Base-by-base conservation (phyloP, 2,797 vertebrate genomes). In the Anolis apletophallus region DNA sequence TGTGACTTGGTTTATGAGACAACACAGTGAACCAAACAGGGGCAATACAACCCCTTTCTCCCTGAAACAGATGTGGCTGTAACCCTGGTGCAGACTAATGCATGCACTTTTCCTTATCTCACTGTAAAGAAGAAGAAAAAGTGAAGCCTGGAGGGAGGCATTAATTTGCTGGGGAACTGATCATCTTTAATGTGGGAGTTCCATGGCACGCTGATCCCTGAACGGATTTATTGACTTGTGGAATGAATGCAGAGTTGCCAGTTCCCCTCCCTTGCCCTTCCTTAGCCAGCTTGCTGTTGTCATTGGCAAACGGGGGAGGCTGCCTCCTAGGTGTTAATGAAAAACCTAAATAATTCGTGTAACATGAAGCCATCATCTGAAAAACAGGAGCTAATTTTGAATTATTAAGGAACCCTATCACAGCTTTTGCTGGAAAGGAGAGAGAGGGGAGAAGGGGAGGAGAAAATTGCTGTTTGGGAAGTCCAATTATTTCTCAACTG, bases 401-500 rank as follows among this genome's bases (percentile, higher is more conserved):
- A 94, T 96, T 96, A 95, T 96, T 93, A 90, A 93, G 90, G 91
- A 95, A 89, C 76, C 84, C 81, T 85, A 89, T 94, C 73, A 40
- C 93, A 84, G 89, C 89, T 94, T 86, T 93, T 90, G 89, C 93
- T 29, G 2, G 92, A 84, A 85, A 52, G 73, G 54, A 79, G 85
- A 72, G 85, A 68, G 94, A 91, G 91, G 78, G 86, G 77, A 76
- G 59, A 88, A 93, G 88, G 83, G 93, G 95, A 95, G 93, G 91
- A 89, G 90, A 93, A 94, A 83, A 93, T 88, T 93, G 96, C 94
- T 96, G 94, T 94, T 96, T 94, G 95, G 95, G 91, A 95, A 95
- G 95, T 93, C 95, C 93, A 96, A 97, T 97, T 97, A 97, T 97
- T 97, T 95, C 94, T 97, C 91, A 94, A 91, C 91, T 88, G 94